Conservation (phyloP, 2,113 vertebrate species). For the Cynoglossus semilaevis region DNA sequence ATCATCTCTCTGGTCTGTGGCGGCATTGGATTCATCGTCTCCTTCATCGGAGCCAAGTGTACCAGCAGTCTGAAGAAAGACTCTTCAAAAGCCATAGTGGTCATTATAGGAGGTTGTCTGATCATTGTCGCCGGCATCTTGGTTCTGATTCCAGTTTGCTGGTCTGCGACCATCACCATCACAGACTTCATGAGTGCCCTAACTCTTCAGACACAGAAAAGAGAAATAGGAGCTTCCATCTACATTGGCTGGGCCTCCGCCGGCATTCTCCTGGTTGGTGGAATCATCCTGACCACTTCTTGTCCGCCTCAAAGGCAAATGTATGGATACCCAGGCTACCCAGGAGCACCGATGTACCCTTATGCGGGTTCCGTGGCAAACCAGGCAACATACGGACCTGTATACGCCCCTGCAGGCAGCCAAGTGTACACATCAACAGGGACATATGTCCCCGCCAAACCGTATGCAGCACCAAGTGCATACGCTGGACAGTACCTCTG, state of each 20-base stretch:
- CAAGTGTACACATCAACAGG: conserved; percentile 42
- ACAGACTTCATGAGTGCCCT: conserved; percentile 63
- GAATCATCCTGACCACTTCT: conserved; percentile 72
- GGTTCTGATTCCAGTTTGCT: conserved; percentile 72
- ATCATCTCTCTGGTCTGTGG: conserved; percentile 68
- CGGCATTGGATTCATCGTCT: conserved; percentile 65
- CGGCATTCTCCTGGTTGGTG: conserved; percentile 67
- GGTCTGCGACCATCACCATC: conserved; percentile 74
- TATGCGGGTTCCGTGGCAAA: conserved; percentile 45
- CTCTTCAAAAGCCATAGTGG: conserved; percentile 56
- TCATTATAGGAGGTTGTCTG: conserved; percentile 67
- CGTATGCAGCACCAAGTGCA: conserved; percentile 41
- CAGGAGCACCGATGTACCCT: conserved; percentile 38
- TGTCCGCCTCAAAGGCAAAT: conserved; percentile 64
- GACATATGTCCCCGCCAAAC: conserved; percentile 59
- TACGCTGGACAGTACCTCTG: conserved; percentile 61
- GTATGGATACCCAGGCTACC: conserved; percentile 55
- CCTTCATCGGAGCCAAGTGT: conserved; percentile 72
- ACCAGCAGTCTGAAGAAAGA: conserved; percentile 69
- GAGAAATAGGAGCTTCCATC: conserved; percentile 74
- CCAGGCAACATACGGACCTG: conserved; percentile 38
- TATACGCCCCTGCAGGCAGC: conserved; percentile 60
- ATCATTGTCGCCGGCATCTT: conserved; percentile 60
- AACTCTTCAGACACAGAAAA: conserved; percentile 54
- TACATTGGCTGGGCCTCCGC: conserved; percentile 76